A percentile compares a stretch with the other conserved stretches of the same genome.
phyloP scores from a whole-genome alignment of 1,140 invertebrate genomes.

The Apis mellifera region Amel_HAv3.1 CM009943.2:8172001-8172500 shows the following conservation, averaged over 20 bases:
- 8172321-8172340: slow-evolving; percentile 69
- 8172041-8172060: slow-evolving; percentile 2
- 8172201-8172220: neutral
- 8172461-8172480: slow-evolving; percentile 19
- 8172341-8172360: slow-evolving; percentile 68
- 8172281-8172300: slow-evolving; percentile 71
- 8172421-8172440: neutral
- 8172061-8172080: slow-evolving; percentile 25
- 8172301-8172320: slow-evolving; percentile 65
- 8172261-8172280: slow-evolving; percentile 59
- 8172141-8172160: neutral
- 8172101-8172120: slow-evolving; percentile 25
- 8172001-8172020: slow-evolving; percentile 82
- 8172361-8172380: neutral
- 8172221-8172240: too few relatives aligned
- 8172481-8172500: neutral
- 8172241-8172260: too few relatives aligned
- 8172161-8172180: neutral
- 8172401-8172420: neutral
- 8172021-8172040: slow-evolving; percentile 7
- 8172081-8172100: slow-evolving; percentile 45
- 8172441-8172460: neutral
- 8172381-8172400: slow-evolving; percentile 31
- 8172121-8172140: slow-evolving; percentile 13
- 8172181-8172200: neutral